phyloP scores from a whole-genome alignment of 1,140 invertebrate genomes.

The Pachypsylla venusta region DNA sequence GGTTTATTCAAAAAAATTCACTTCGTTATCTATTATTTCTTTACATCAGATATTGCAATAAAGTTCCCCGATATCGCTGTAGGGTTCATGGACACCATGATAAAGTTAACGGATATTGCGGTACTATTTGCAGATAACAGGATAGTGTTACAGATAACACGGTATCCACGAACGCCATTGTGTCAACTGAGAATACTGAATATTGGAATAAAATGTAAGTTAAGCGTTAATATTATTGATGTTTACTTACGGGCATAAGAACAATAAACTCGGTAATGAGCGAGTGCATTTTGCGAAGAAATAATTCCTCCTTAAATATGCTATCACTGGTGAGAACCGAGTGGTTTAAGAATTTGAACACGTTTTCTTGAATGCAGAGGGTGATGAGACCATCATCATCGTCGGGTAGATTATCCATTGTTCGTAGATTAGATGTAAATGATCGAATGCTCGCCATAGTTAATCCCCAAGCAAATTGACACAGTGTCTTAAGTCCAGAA shows the following conservation, averaged over 20 bases:
- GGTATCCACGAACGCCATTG: too few relatives aligned
- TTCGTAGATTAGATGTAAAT: constrained; percentile 24
- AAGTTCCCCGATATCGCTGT: too few relatives aligned
- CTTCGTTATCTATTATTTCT: too few relatives aligned
- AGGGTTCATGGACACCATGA: too few relatives aligned
- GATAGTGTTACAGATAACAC: too few relatives aligned
- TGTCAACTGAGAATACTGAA: too few relatives aligned
- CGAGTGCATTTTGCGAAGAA: constrained; percentile 53
- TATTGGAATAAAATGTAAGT: too few relatives aligned
- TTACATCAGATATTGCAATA: too few relatives aligned
- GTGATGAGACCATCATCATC: constrained; percentile 62
- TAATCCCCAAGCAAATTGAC: constrained; percentile 64
- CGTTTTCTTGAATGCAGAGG: constrained; percentile 57
- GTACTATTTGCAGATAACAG: too few relatives aligned
- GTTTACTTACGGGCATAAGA: constrained; percentile 76
- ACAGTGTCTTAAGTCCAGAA: constrained; percentile 49
- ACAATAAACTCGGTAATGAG: constrained; percentile 86
- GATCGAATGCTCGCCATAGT: constrained; percentile 60
- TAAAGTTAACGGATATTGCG: too few relatives aligned
- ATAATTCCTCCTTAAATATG: constrained; percentile 50
- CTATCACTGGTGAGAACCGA: constrained; percentile 51
- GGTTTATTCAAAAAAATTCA: too few relatives aligned
- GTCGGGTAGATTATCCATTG: constrained; percentile 30
- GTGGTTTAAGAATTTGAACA: constrained; percentile 61
- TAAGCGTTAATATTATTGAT: too few relatives aligned